phyloP scores from a whole-genome alignment of 2,113 vertebrate species.

The Xyrauchen texanus region DNA sequence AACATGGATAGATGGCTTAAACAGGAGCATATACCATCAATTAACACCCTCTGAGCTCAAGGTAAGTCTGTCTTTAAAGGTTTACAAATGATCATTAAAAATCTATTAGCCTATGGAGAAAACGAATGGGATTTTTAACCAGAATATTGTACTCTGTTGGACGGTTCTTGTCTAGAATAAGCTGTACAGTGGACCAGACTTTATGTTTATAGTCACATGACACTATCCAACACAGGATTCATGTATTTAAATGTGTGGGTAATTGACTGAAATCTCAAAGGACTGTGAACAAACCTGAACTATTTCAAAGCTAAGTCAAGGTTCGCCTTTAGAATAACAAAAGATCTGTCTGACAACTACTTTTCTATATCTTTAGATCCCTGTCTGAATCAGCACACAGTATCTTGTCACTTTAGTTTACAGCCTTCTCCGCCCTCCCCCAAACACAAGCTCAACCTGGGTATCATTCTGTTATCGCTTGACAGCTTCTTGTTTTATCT shows the following conservation, averaged over 20 bases:
- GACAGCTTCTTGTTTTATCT: conserved; percentile 37
- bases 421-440: not conserved
- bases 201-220: not conserved
- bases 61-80: no score
- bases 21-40: no score
- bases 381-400: conserved; percentile 21
- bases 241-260: not conserved
- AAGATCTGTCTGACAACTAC: conserved; percentile 6
- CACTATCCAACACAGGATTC: not conserved
- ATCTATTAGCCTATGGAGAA: no score
- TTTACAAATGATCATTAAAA: no score
- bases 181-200: no score
- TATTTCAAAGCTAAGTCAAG: not conserved
- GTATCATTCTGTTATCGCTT: conserved; percentile 37
- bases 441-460: conserved; percentile 11
- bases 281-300: not conserved
- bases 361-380: conserved; percentile 33
- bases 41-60: no score
- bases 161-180: not conserved
- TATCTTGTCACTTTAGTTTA: not conserved
- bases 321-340: conserved; percentile 3
- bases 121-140: no score
- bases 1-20: no score
- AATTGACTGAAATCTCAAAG: conserved; percentile 2
- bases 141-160: no score